Base-by-base conservation (phyloP, 2,113 vertebrate genomes). In the Fregetta grallaria region DNA sequence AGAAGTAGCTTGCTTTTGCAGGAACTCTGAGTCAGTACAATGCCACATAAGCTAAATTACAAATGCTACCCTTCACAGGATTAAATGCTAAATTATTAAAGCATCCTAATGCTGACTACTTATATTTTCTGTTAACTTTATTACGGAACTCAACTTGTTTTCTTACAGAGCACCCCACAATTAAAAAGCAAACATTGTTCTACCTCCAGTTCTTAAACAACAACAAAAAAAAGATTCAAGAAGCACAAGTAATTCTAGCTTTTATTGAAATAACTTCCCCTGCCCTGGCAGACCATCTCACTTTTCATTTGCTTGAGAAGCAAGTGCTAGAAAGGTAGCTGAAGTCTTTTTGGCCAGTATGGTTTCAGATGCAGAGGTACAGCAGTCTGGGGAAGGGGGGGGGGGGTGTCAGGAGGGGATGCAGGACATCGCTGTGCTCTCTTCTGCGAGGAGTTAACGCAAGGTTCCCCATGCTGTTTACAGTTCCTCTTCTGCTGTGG, bases 71-170 rank as follows among this genome's bases (percentile, higher is more conserved):
- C 10, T 85, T 96, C 52, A 45, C 17, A 47, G 42, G n/a, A 67
- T 67, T 74, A 74, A 75, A 58, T 27, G 53, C 29, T 62, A 88
- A 67, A 82, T 88, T 93, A 88, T 76, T 89, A 52, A 74, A 53
- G n/a, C 70, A 78, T n/a, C 40, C 21, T 56, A 75, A 49, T 7
- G 36, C 40, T 72, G 66, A 67, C 40, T 76, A 30, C 19, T 85
- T 74, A 1, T 6, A 62, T 81, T 78, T 71, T 80, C 47, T 74
- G 71, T 72, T 73, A 88, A 68, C 40, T 79, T 53, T 38, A 36
- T 56, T 44, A 58, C 52, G 14, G 36, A 81, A 47, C 21, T 40
- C 30, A 34, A 29, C 25, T 12, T 34, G 34, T 22, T 61, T 73
- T 71, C 77, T 78, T 26, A 68, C 12, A 34, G 81, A 96, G 27